Evolutionary conservation across 2,113 vertebrate genomes (phyloP).

Genomic region (Leuciscus idus): DNA sequence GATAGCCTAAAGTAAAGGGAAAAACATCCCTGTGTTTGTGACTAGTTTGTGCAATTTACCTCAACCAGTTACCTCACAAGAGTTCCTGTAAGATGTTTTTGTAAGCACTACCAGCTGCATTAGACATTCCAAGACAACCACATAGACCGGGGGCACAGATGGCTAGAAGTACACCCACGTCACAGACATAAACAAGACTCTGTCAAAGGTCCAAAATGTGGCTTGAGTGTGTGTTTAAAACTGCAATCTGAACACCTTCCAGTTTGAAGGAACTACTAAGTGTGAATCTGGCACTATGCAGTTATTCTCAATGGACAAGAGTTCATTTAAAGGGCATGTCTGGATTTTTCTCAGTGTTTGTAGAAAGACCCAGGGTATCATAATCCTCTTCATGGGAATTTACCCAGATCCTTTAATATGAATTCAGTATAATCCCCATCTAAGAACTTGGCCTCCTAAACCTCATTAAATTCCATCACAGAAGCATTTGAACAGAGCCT

Average conservation of each 20-base stretch:
- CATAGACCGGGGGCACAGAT: conserved; percentile 4
- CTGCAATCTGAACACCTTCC: background rate
- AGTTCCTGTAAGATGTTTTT: background rate
- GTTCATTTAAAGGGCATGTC: background rate
- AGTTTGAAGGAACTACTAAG: conserved; percentile 4
- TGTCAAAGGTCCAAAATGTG: background rate
- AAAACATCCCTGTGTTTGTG: background rate
- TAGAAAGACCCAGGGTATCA: background rate
- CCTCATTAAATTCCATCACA: background rate
- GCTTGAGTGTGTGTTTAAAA: background rate
- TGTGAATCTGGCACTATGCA: background rate
- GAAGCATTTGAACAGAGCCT: background rate
- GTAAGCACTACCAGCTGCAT: background rate
- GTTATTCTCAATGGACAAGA: background rate
- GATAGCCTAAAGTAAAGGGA: background rate
- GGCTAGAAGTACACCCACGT: background rate
- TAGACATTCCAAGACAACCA: conserved; percentile 41
- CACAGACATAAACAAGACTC: conserved; percentile 28
- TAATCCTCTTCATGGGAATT: conserved; percentile 3
- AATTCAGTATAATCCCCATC: conserved; percentile 13
- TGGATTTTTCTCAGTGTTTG: background rate
- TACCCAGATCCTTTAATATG: background rate
- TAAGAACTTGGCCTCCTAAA: background rate
- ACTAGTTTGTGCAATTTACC: background rate
- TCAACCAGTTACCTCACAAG: conserved; percentile 1